Conservation (phyloP, 2,797 vertebrate species). For the Cygnus olor region DNA sequence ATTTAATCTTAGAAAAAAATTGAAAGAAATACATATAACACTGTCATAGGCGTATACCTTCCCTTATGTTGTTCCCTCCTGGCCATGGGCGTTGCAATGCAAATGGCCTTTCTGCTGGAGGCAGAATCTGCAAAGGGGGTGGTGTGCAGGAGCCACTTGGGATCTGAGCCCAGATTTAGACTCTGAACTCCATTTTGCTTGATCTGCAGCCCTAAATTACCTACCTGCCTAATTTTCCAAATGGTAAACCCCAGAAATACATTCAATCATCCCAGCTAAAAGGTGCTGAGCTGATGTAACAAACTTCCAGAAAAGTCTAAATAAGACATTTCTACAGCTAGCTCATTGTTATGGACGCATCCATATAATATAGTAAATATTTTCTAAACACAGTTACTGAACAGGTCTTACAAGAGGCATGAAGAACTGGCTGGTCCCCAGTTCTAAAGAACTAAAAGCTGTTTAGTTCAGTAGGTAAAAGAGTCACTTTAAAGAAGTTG, state of each 20-base stretch:
- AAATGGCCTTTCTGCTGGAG: neutral
- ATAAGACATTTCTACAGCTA: neutral
- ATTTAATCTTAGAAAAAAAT: neutral
- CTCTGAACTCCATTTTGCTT: neutral
- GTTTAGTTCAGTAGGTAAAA: neutral
- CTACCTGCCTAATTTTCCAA: neutral
- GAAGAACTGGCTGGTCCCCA: neutral
- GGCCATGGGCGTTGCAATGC: neutral
- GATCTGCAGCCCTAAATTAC: neutral
- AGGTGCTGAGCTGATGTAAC: neutral
- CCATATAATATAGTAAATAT: neutral
- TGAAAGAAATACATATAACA: neutral
- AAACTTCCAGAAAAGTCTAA: neutral
- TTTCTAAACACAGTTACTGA: neutral
- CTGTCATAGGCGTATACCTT: neutral
- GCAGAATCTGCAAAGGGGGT: neutral
- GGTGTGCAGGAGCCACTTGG: neutral
- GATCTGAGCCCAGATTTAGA: neutral
- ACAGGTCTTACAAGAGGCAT: neutral
- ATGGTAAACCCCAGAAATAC: neutral
- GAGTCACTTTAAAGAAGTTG: neutral
- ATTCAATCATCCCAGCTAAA: rapidly evolving
- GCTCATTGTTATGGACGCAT: neutral
- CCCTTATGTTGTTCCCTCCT: neutral
- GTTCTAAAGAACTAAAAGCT: neutral